These are phyloP conservation scores for Drosophila nr. perissopoda DNA, from an alignment of 2,888 invertebrate species.

Conservation along the genomic window DNA sequence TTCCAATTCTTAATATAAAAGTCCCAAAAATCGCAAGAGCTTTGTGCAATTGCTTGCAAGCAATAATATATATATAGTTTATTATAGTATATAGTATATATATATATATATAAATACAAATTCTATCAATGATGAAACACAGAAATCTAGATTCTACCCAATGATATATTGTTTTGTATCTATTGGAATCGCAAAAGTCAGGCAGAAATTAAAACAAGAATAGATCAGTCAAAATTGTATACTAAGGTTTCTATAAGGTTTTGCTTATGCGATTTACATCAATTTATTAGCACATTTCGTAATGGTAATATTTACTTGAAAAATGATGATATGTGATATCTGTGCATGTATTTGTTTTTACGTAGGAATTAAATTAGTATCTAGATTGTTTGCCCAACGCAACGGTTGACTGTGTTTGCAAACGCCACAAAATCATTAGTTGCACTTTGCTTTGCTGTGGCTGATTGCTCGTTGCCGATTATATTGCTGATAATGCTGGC, in stretches of 20 bases:
- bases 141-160: not conserved
- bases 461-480: slow-evolving; percentile 15
- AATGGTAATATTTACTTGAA: slow-evolving; percentile 13
- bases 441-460: slow-evolving; percentile 22
- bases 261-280: not conserved
- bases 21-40: not conserved
- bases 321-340: slow-evolving; percentile 1
- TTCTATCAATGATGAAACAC: not conserved
- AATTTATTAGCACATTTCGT: slow-evolving; percentile 1
- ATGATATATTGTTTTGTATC: not conserved
- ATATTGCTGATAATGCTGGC: slow-evolving; percentile 20
- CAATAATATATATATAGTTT: not conserved
- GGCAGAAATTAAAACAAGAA: not conserved
- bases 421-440: slow-evolving; percentile 59
- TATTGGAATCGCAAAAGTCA: not conserved
- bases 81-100: too few species aligned
- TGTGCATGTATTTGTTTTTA: not conserved
- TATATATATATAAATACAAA: not conserved
- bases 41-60: not conserved
- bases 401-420: slow-evolving; percentile 35
- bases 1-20: not conserved
- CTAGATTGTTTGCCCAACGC: slow-evolving; percentile 31
- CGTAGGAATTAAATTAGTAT: not conserved
- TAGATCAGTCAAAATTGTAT: not conserved
- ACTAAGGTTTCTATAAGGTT: not conserved